Evolutionary conservation across 1,140 invertebrate genomes (phyloP).

Genomic region (Marisa cornuarietis): DNA sequence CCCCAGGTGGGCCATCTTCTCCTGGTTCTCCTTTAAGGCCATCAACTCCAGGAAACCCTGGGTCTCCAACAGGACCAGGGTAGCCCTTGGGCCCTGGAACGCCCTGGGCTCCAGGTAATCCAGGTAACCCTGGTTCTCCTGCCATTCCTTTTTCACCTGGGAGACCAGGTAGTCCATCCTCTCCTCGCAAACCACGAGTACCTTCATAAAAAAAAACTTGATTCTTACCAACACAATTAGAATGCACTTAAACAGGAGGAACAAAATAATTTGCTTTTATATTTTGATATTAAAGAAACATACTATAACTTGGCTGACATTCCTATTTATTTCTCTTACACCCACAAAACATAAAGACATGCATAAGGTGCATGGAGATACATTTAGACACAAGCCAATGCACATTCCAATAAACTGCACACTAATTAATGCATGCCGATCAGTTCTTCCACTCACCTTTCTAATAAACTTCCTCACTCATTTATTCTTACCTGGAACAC

Average conservation of each 20-base stretch:
- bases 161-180: constrained; percentile 18
- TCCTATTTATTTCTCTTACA: too few species aligned
- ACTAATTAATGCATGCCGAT: too few species aligned
- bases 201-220: constrained; percentile 11
- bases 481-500: constrained; percentile 25
- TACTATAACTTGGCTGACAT: too few species aligned
- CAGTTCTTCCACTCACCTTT: too few species aligned
- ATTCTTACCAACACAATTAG: background rate
- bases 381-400: too few species aligned
- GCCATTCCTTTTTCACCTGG: constrained; percentile 14
- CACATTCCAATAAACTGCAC: too few species aligned
- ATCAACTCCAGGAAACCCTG: constrained; percentile 21
- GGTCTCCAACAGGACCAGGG: constrained; percentile 22
- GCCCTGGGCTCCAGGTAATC: constrained; percentile 24
- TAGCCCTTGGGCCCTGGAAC: constrained; percentile 6
- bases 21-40: constrained; percentile 47
- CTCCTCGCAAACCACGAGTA: constrained; percentile 8
- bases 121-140: constrained; percentile 31
- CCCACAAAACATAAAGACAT: too few species aligned
- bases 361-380: too few species aligned
- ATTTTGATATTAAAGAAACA: background rate
- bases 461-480: too few species aligned
- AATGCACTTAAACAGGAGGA: background rate
- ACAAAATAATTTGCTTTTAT: background rate
- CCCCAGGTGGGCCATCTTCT: constrained; percentile 76